phyloP scores from a whole-genome alignment of 2,797 vertebrate species.

The Galaxias olidus region DNA sequence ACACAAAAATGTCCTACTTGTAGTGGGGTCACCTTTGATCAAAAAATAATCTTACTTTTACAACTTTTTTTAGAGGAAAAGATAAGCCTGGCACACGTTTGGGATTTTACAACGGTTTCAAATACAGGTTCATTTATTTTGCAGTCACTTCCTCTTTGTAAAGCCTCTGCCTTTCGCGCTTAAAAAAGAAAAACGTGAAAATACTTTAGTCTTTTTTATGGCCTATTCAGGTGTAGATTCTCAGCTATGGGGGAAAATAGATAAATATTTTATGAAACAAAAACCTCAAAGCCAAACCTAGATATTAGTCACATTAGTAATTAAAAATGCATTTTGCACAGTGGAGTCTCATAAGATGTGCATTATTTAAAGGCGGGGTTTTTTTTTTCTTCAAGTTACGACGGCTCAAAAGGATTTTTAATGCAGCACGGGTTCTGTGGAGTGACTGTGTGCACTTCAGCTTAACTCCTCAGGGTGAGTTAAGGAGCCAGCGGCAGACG shows the following conservation, averaged over 20 bases:
- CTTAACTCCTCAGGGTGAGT: conserved; percentile 90
- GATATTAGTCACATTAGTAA: conserved; percentile 99
- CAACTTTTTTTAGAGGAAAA: not conserved
- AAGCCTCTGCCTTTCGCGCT: conserved; percentile 76
- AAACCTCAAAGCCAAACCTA: conserved; percentile 99
- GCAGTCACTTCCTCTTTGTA: conserved; percentile 80
- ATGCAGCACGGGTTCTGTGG: conserved; percentile 90
- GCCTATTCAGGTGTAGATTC: conserved; percentile 91
- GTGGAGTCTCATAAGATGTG: conserved; percentile 86
- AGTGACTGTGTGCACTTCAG: conserved; percentile 82
- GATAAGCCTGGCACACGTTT: not conserved
- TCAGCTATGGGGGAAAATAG: conserved; percentile 86
- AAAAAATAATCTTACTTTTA: not conserved
- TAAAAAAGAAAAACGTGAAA: conserved; percentile 64
- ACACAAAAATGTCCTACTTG: too few species aligned
- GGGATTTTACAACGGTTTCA: not conserved
- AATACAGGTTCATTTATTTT: conserved; percentile 18
- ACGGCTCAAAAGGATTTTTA: conserved; percentile 97
- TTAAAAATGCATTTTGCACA: conserved; percentile 99
- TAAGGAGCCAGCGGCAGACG: conserved; percentile 88
- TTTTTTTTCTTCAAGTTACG: conserved; percentile 87
- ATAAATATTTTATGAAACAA: conserved; percentile 99
- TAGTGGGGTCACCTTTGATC: too few species aligned
- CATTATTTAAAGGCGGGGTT: conserved; percentile 95
- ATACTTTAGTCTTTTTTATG: conserved; percentile 82